Evolutionary conservation across 1,140 invertebrate genomes (phyloP), one percentile per base, ranked within the genome.

Genomic region (Halyomorpha halys): DNA sequence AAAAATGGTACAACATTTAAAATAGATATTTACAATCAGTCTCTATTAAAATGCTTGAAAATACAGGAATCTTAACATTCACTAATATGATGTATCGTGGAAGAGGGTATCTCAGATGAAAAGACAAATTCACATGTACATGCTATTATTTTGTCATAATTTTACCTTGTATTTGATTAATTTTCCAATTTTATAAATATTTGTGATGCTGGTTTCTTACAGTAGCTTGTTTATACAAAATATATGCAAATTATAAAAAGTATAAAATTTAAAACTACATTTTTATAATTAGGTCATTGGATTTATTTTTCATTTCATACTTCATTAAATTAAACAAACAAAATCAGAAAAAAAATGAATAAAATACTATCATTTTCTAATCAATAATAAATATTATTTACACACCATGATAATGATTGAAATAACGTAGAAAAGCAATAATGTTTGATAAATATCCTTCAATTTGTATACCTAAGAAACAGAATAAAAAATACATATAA

Each of bases 11-110:
- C 15, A 56, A 56, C 19, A 9, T 23, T 23, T 56, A 56, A 56
- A 21, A 56, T 56, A 23, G n/a, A 19, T 56, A 56, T 56, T 56
- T 56, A 56, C 53, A 23, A 56, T 56, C 53, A 56, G 53, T 56
- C 53, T 56, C 53, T 56, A 56, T 56, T 25, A 19, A 56, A 56
- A 56, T 56, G 53, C 53, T 16, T 56, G 23, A 56, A 56, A 56
- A 25, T 56, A 56, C 53, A 56, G 15, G 3, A 23, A 16, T 23
- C 53, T 56, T 56, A 56, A 56, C 9, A 8, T 49, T 18, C n/a
- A 49, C 14, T 49, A 56, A 23, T 6, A 56, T 56, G 34, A 39
- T 39, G 34, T 56, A 25, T 23, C 18, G 9, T 56, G 23, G 15
- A 56, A 25, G 15, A 56, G 14, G 23, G 27, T 56, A 56, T 11